Evolutionary conservation across 92 coral and sea anemone genomes (phyloP).

Genomic region (Phenganax stokvisi): DNA sequence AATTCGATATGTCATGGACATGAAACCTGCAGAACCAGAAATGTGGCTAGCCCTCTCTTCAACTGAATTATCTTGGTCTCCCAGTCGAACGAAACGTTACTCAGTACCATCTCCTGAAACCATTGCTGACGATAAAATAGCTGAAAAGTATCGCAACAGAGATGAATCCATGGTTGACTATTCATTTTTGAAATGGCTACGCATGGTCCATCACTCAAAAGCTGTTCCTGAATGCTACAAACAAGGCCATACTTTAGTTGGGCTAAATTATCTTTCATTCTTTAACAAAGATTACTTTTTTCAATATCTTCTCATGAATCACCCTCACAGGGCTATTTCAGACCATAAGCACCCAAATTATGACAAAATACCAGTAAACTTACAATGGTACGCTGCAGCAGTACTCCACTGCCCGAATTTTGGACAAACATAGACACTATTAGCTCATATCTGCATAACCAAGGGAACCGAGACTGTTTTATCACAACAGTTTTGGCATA

Average conservation of each 20-base stretch:
- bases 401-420: too few relatives aligned
- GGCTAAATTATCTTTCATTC: not conserved
- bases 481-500: too few relatives aligned
- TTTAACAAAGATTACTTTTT: not conserved
- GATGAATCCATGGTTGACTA: not conserved
- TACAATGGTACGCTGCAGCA: too few relatives aligned
- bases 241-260: not conserved
- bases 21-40: conserved; percentile 14
- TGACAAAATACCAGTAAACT: not conserved
- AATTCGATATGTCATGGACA: not conserved
- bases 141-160: not conserved
- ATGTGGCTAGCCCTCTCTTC: conserved; percentile 25
- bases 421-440: too few relatives aligned
- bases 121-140: not conserved
- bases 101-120: not conserved
- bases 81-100: not conserved
- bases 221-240: not conserved
- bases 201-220: not conserved
- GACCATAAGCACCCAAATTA: not conserved
- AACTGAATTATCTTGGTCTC: conserved; percentile 8
- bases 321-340: not conserved
- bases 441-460: too few relatives aligned
- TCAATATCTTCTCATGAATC: not conserved
- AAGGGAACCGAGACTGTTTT: too few relatives aligned
- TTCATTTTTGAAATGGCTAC: not conserved